A percentile compares a stretch with the other conserved stretches of the same genome.
phyloP scores from a whole-genome alignment of 2,113 vertebrate species.

The Pholis gunnellus region DNA sequence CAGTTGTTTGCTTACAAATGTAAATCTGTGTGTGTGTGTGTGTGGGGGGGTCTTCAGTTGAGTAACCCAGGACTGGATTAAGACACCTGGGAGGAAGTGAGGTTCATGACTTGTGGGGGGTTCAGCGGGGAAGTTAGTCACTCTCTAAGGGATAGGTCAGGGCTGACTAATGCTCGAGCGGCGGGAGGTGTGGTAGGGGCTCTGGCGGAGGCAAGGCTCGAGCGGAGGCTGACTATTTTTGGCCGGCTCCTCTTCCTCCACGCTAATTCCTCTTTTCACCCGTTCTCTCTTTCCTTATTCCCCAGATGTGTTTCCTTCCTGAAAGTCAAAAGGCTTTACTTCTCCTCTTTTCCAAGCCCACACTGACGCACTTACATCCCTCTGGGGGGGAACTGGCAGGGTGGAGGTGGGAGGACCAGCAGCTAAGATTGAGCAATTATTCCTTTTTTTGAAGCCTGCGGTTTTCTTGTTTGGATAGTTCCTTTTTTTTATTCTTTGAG shows the following conservation, averaged over 20 bases:
- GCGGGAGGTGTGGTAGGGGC: conserved; percentile 60
- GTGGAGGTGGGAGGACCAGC: conserved; percentile 67
- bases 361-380: conserved; percentile 75
- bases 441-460: conserved; percentile 77
- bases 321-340: conserved; percentile 81
- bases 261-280: conserved; percentile 81
- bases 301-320: conserved; percentile 84
- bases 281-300: conserved; percentile 80
- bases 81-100: conserved; percentile 65
- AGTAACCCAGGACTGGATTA: conserved; percentile 28
- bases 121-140: conserved; percentile 64
- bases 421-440: conserved; percentile 81
- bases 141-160: conserved; percentile 43
- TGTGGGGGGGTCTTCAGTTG: conserved; percentile 23
- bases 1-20: background rate
- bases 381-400: conserved; percentile 67
- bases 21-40: background rate
- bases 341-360: conserved; percentile 79
- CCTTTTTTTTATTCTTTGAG: conserved; percentile 59
- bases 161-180: conserved; percentile 75
- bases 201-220: conserved; percentile 50
- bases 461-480: conserved; percentile 76
- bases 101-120: conserved; percentile 52
- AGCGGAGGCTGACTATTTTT: conserved; percentile 75
- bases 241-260: conserved; percentile 73